A percentile compares a stretch with the other conserved stretches of the same genome.
These are phyloP conservation scores for Tylochromis polylepis DNA, from an alignment of 2,113 vertebrate species.

Conservation along the genomic window DNA sequence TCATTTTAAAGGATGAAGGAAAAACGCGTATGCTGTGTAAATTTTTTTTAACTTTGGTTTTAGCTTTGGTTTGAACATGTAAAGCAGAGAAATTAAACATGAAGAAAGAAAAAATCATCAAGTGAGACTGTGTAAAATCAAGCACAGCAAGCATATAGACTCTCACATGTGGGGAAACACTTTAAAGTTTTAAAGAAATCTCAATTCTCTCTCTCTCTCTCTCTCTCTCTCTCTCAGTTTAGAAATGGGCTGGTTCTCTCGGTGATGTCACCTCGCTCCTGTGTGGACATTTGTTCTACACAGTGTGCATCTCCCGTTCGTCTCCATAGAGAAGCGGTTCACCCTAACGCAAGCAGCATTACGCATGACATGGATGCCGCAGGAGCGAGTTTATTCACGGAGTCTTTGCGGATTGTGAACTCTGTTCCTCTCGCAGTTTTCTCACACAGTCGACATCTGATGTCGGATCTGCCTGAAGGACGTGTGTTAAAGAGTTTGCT, in stretches of 20 bases:
- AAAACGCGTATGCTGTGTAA: not conserved
- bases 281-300: constrained; percentile 35
- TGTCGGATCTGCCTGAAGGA: not conserved
- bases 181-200: constrained; percentile 5
- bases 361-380: constrained; percentile 22
- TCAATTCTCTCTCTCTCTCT: not conserved
- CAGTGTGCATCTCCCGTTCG: constrained; percentile 1
- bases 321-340: constrained; percentile 9
- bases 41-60: too few relatives aligned
- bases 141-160: not conserved
- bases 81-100: not conserved
- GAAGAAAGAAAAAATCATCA: not conserved
- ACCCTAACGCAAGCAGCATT: constrained; percentile 22
- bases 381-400: not conserved
- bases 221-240: constrained; percentile 4
- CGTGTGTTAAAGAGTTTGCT: not conserved
- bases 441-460: not conserved
- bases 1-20: not conserved
- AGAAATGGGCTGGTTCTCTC: constrained; percentile 55
- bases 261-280: constrained; percentile 66
- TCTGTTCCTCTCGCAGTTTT: not conserved
- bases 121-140: not conserved
- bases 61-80: not conserved
- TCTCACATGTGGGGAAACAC: not conserved
- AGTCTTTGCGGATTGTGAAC: not conserved